Base-by-base conservation (phyloP, 2,888 invertebrate species). In the Eupithecia exiguata region DNA sequence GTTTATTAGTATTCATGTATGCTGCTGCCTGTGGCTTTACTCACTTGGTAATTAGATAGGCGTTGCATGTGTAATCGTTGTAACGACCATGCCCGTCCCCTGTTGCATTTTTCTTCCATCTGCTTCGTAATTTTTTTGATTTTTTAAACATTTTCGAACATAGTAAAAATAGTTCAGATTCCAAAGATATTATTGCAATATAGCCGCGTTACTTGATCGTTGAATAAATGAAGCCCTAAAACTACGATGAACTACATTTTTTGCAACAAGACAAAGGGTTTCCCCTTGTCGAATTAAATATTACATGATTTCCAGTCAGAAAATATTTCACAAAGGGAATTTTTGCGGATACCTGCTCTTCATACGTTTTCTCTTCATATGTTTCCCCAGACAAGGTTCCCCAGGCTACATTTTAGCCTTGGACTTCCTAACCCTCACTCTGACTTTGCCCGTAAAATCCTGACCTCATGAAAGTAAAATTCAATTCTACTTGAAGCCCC, bases 401-500 rank as follows among this genome's bases (percentile, higher is more conserved):
- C 21, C 25, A 12, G 58, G 25, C 58, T 58, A 58, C 5, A 58
- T 53, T n/a, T 58, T 12, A 14, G 21, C 58, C 12, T 58, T 25
- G 58, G 58, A 58, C 14, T 14, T 14, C 12, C 58, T 58, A 58
- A 58, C 21, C 58, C 58, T 58, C 14, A 58, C 53, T 53, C 21
- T 21, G 53, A 53, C 25, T 12, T 53, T 58, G 25, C 58, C 58
- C 25, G 58, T 58, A 58, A 58, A 58, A 58, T 58, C 25, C 35
- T 62, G 35, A 35, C 62, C 35, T 62, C 62, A 62, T 62, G 46
- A 74, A 70, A 73, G 73, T 66, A 58, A 43, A 74, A 68, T 70
- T 68, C 40, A 70, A 68, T 68, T 70, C 46, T 14, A 21, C 35
- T 63, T 25, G 35, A 36, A 62, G 36, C 12, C 68, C 12, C 63